A percentile compares a stretch with the other conserved stretches of the same genome.
These are phyloP conservation scores for Adelosebastes latens DNA, from an alignment of 2,797 vertebrate genomes.

Conservation along the genomic window DNA sequence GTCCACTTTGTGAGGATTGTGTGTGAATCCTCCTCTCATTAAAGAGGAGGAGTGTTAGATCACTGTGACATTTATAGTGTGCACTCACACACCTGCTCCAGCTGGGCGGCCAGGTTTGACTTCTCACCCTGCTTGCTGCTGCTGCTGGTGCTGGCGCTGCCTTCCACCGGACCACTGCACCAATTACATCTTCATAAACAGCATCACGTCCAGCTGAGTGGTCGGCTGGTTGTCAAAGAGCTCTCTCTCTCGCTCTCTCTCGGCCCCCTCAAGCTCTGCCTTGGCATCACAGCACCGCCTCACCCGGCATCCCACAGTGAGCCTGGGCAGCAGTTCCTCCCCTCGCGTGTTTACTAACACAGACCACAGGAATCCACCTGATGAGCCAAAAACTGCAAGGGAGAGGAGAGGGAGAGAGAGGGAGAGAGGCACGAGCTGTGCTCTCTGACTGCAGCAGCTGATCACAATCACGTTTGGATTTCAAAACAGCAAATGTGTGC, in stretches of 20 bases:
- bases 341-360: slow-evolving; percentile 70
- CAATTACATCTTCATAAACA: slow-evolving; percentile 69
- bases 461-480: slow-evolving; percentile 39
- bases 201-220: slow-evolving; percentile 47
- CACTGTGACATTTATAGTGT: slow-evolving; percentile 20
- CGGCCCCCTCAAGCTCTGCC: slow-evolving; percentile 21
- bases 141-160: slow-evolving; percentile 35
- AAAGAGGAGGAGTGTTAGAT: slow-evolving; percentile 8
- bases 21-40: slow-evolving; percentile 15
- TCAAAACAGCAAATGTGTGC: slow-evolving; percentile 10
- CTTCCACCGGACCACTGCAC: slow-evolving; percentile 36
- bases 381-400: slow-evolving; percentile 47
- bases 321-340: slow-evolving; percentile 47
- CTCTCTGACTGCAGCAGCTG: slow-evolving; percentile 29
- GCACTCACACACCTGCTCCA: slow-evolving; percentile 47
- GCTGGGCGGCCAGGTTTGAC: slow-evolving; percentile 18
- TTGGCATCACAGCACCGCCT: slow-evolving; percentile 27
- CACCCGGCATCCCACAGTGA: slow-evolving; percentile 19
- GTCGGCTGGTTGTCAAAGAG: slow-evolving; percentile 44
- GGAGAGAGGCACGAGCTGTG: not conserved
- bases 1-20: not conserved
- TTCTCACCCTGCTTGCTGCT: slow-evolving; percentile 19
- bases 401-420: slow-evolving; percentile 1
- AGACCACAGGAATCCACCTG: slow-evolving; percentile 73
- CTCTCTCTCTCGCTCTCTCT: slow-evolving; percentile 20